phyloP scores from a whole-genome alignment of 1,140 invertebrate genomes.

The Dendroctonus ponderosae region DNA sequence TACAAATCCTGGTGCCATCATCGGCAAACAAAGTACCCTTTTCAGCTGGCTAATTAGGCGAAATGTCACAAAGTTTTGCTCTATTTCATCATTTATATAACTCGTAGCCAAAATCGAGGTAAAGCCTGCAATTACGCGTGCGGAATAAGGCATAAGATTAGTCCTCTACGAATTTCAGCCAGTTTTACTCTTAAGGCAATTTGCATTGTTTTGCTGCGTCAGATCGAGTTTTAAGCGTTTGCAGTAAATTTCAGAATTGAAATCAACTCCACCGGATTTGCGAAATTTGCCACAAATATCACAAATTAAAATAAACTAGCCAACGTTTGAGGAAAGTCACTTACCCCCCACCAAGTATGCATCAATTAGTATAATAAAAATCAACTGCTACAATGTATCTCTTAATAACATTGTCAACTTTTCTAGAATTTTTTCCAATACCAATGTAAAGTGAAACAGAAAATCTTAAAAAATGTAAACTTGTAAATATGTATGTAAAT shows the following conservation, averaged over 20 bases:
- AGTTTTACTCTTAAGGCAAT: constrained; percentile 26
- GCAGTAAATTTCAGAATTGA: constrained; percentile 27
- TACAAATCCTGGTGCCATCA: not conserved
- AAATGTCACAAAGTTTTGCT: constrained; percentile 25
- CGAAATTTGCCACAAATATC: constrained; percentile 21
- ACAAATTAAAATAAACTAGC: constrained; percentile 21
- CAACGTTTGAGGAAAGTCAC: constrained; percentile 6
- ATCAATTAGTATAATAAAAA: too few species aligned
- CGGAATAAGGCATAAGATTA: constrained; percentile 26
- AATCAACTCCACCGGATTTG: constrained; percentile 27
- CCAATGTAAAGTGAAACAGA: too few species aligned
- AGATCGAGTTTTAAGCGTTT: constrained; percentile 27
- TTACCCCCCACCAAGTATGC: not conserved
- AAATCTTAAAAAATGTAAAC: too few species aligned
- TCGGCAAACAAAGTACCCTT: constrained; percentile 3
- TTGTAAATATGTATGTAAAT: too few species aligned
- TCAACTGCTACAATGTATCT: too few species aligned
- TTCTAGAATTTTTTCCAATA: too few species aligned
- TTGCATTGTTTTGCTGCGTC: constrained; percentile 29
- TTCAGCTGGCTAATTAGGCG: constrained; percentile 19
- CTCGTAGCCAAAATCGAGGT: constrained; percentile 21
- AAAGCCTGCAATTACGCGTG: constrained; percentile 29
- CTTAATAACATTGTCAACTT: too few species aligned
- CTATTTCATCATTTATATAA: constrained; percentile 26
- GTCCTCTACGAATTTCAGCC: constrained; percentile 28